Conservation (phyloP, 2,113 vertebrate genomes). For the Nerophis lumbriciformis region DNA sequence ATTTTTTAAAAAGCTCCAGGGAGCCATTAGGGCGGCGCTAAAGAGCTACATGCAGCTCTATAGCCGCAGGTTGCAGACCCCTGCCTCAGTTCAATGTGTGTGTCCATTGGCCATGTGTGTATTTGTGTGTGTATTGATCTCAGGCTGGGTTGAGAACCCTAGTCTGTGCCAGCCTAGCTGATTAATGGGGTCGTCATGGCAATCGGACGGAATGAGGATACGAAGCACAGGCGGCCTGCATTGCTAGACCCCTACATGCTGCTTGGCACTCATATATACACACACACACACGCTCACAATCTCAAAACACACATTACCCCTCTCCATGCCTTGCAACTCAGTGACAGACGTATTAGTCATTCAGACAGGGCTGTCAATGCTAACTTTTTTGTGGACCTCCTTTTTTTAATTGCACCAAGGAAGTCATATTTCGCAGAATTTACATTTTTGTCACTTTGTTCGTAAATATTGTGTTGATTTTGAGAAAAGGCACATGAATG, state of each 20-base stretch:
- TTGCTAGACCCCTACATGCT: conserved; percentile 80
- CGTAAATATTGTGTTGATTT: too few relatives aligned
- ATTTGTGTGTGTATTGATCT: conserved; percentile 90
- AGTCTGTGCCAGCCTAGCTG: conserved; percentile 95
- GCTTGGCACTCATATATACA: conserved; percentile 62
- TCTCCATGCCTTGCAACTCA: conserved; percentile 36
- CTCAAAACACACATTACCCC: conserved; percentile 12
- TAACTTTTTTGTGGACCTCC: conserved; percentile 37
- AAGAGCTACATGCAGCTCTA: too few relatives aligned
- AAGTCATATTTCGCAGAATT: neutral
- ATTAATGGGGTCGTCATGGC: conserved; percentile 99
- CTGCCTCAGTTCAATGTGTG: conserved; percentile 12
- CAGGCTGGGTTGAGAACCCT: conserved; percentile 92
- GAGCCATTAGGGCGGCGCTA: too few relatives aligned
- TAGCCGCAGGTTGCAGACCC: too few relatives aligned
- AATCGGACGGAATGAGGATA: conserved; percentile 99
- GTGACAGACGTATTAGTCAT: conserved; percentile 45
- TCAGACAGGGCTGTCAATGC: conserved; percentile 33
- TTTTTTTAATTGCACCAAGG: neutral
- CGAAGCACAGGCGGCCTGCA: conserved; percentile 78
- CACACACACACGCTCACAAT: conserved; percentile 20
- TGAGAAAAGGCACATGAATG: too few relatives aligned
- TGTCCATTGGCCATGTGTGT: conserved; percentile 41
- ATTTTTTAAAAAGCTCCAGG: too few relatives aligned
- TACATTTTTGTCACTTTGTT: too few relatives aligned